phyloP scores from a whole-genome alignment of 2,113 vertebrate species.

The Ailurus styani region DNA sequence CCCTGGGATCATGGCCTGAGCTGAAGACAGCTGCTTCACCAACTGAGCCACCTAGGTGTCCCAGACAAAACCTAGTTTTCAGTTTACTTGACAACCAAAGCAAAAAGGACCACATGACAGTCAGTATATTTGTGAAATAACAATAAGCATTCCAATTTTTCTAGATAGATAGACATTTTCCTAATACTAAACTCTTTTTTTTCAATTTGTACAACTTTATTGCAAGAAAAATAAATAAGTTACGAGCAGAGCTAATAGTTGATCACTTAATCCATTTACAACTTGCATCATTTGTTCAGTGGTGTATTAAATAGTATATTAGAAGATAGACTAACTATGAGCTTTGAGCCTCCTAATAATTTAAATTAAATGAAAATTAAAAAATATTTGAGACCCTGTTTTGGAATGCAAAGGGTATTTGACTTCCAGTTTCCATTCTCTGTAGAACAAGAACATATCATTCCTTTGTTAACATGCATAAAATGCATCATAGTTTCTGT shows the following conservation, averaged over 20 bases:
- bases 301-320: constrained; percentile 95
- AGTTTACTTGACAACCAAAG: neutral
- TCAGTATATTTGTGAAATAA: neutral
- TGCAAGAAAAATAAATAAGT: constrained; percentile 91
- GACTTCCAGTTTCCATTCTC: neutral
- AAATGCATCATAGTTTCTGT: neutral
- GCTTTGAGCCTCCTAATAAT: constrained; percentile 90
- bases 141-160: neutral
- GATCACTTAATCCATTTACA: constrained; percentile 91
- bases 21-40: too few relatives aligned
- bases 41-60: too few relatives aligned
- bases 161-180: neutral
- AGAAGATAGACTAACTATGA: constrained; percentile 95
- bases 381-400: neutral
- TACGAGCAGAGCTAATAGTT: constrained; percentile 95
- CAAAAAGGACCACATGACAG: neutral
- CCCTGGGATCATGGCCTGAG: too few relatives aligned
- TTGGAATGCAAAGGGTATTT: neutral
- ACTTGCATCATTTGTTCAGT: constrained; percentile 95
- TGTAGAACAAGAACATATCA: neutral
- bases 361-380: constrained; percentile 20
- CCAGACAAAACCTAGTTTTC: neutral
- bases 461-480: neutral
- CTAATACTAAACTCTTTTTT: neutral
- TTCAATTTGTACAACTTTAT: neutral